These are phyloP conservation scores for Tenodera sinensis DNA, from an alignment of 2,888 invertebrate genomes.

Conservation along the genomic window DNA sequence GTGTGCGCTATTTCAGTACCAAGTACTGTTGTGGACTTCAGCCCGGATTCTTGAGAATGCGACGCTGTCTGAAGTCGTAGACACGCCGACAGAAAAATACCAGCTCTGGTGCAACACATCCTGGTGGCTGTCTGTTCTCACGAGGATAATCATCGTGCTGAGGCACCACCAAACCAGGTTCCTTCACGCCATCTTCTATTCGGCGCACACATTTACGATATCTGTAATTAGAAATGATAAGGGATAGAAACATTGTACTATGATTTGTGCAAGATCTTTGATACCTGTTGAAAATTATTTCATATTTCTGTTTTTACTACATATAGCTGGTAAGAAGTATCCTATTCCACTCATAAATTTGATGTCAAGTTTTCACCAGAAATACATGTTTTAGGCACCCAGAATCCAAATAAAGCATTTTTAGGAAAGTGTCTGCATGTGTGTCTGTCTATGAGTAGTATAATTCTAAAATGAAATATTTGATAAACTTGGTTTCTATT, in stretches of 20 bases:
- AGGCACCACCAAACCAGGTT: slow-evolving; percentile 62
- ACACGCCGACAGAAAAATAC: slow-evolving; percentile 93
- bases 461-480: too few relatives aligned
- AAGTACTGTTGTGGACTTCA: slow-evolving; percentile 13
- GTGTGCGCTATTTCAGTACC: background rate
- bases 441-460: too few relatives aligned
- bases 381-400: too few relatives aligned
- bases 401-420: too few relatives aligned
- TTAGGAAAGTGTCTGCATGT: too few relatives aligned
- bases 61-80: slow-evolving; percentile 90
- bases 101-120: slow-evolving; percentile 71
- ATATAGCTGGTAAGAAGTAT: too few relatives aligned
- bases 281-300: too few relatives aligned
- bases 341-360: too few relatives aligned
- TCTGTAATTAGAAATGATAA: slow-evolving; percentile 50
- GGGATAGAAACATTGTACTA: background rate
- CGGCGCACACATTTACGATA: slow-evolving; percentile 80
- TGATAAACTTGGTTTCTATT: too few relatives aligned
- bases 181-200: slow-evolving; percentile 70
- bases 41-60: slow-evolving; percentile 47
- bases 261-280: background rate
- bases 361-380: too few relatives aligned
- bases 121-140: slow-evolving; percentile 57
- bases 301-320: too few relatives aligned
- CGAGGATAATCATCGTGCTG: slow-evolving; percentile 55